These are phyloP conservation scores for Emmelina monodactyla DNA, from an alignment of 2,888 invertebrate genomes.

Conservation along the genomic window DNA sequence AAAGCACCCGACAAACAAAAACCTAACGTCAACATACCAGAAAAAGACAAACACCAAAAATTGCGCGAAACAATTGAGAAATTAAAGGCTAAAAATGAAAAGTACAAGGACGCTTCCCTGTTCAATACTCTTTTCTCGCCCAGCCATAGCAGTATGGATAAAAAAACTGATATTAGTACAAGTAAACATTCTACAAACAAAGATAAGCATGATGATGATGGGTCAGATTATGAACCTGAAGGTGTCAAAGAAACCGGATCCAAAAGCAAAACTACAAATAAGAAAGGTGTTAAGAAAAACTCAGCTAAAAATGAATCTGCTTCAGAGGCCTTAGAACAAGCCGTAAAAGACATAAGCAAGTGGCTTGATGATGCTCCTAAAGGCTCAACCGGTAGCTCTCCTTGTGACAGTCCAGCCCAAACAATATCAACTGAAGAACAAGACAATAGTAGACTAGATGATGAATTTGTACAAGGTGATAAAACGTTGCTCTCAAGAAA, in stretches of 20 bases:
- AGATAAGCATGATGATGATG: slow-evolving; percentile 21
- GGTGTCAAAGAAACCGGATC: slow-evolving; percentile 23
- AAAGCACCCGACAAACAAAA: slow-evolving; percentile 45
- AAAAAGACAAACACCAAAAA: slow-evolving; percentile 60
- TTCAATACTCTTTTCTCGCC: slow-evolving; percentile 38
- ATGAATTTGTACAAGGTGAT: slow-evolving; percentile 44
- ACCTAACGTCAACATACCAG: slow-evolving; percentile 36
- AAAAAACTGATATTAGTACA: slow-evolving; percentile 22
- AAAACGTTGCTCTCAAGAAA: slow-evolving; percentile 34
- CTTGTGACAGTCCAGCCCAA: slow-evolving; percentile 79
- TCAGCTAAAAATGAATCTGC: slow-evolving; percentile 64
- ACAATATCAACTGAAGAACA: slow-evolving; percentile 70
- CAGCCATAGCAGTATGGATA: slow-evolving; percentile 27
- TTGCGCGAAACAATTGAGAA: slow-evolving; percentile 69
- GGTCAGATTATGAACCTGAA: slow-evolving; percentile 23
- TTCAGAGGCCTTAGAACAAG: slow-evolving; percentile 68
- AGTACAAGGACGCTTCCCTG: slow-evolving; percentile 44
- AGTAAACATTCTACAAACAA: slow-evolving; percentile 26
- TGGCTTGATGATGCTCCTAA: slow-evolving; percentile 88
- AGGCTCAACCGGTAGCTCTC: slow-evolving; percentile 77
- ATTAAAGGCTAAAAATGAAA: slow-evolving; percentile 69
- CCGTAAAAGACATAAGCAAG: slow-evolving; percentile 85
- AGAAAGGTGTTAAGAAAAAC: slow-evolving; percentile 48
- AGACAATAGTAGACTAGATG: slow-evolving; percentile 51
- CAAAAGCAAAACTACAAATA: slow-evolving; percentile 30